Conservation (phyloP, 2,113 vertebrate species). For the Delphinapterus leucas region DNA sequence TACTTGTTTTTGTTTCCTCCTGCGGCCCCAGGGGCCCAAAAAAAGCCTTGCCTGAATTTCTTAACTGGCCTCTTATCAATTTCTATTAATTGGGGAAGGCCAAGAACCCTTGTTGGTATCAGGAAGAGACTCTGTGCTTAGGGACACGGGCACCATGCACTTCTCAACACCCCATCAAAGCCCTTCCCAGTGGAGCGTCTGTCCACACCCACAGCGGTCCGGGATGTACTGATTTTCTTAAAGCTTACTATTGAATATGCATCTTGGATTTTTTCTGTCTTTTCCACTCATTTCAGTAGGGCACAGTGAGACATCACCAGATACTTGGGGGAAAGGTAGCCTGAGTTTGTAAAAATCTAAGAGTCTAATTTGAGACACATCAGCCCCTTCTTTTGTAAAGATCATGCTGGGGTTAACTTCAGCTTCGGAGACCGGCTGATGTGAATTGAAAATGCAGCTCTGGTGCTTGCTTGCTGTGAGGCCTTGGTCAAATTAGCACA, state of each 20-base stretch:
- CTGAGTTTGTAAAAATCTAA: background rate
- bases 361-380: background rate
- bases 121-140: background rate
- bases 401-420: background rate
- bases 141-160: accelerated
- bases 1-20: too few relatives aligned
- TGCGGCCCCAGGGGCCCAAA: too few relatives aligned
- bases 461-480: background rate
- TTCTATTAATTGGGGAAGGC: too few relatives aligned
- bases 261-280: background rate
- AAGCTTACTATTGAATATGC: too few relatives aligned
- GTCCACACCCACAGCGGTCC: accelerated
- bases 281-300: background rate
- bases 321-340: background rate
- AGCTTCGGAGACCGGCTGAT: accelerated
- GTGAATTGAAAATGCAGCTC: background rate
- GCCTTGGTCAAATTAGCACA: too few relatives aligned
- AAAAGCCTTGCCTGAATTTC: too few relatives aligned
- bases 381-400: background rate
- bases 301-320: background rate
- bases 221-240: accelerated
- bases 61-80: too few relatives aligned
- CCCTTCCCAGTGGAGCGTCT: accelerated
- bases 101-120: too few relatives aligned
- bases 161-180: accelerated